A percentile compares a stretch with the other conserved stretches of the same genome.
phyloP scores from a whole-genome alignment of 2,797 vertebrate genomes.

The Taenioides sp. region DNA sequence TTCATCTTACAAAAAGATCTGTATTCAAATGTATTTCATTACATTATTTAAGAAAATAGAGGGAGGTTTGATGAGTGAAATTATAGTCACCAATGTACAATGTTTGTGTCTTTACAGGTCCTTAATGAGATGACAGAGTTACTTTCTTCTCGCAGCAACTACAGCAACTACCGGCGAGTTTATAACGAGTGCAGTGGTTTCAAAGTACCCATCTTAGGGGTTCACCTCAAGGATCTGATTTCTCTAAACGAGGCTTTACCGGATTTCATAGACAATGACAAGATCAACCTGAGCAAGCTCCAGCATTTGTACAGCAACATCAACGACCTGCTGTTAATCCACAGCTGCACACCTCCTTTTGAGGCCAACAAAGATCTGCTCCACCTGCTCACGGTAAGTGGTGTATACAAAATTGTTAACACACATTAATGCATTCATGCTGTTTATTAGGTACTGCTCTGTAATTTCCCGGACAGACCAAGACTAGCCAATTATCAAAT shows the following conservation, averaged over 20 bases:
- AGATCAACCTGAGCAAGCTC: conserved; percentile 88
- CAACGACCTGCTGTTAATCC: conserved; percentile 81
- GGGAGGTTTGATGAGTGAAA: neutral
- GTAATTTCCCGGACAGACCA: neutral
- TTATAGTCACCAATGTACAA: neutral
- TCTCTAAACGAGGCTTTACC: conserved; percentile 87
- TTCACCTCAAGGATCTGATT: conserved; percentile 91
- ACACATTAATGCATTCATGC: neutral
- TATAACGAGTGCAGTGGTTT: conserved; percentile 85
- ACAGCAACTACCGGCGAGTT: conserved; percentile 83
- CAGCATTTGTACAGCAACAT: conserved; percentile 89
- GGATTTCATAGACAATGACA: conserved; percentile 82
- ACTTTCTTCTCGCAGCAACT: conserved; percentile 88
- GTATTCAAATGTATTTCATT: too few species aligned
- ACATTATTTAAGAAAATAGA: neutral
- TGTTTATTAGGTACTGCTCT: neutral
- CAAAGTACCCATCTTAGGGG: conserved; percentile 88
- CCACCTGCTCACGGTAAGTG: conserved; percentile 85
- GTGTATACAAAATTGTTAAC: neutral
- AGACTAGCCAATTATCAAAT: neutral
- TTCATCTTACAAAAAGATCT: too few species aligned
- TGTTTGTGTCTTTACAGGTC: conserved; percentile 66
- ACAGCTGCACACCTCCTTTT: conserved; percentile 79
- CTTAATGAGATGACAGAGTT: conserved; percentile 89
- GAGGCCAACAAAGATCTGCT: conserved; percentile 88